These are phyloP conservation scores for Myotis yumanensis DNA, from an alignment of 2,113 vertebrate species.

Conservation along the genomic window DNA sequence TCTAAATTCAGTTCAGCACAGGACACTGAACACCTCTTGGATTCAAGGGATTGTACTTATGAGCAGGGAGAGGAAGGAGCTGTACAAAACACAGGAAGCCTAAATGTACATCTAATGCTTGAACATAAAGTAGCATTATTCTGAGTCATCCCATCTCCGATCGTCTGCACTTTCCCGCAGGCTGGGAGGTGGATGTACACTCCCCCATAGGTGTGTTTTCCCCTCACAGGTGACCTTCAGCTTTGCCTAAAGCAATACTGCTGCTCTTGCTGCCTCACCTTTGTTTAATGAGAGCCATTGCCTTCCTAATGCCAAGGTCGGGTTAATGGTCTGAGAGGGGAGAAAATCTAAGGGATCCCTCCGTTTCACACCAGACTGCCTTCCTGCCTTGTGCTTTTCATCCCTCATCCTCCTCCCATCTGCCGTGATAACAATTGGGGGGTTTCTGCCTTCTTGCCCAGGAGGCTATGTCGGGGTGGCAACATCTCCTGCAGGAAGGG, in stretches of 20 bases:
- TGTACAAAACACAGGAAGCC: neutral
- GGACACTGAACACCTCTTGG: neutral
- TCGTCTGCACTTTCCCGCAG: slow-evolving; percentile 47
- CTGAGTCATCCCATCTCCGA: slow-evolving; percentile 63
- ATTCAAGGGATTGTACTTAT: neutral
- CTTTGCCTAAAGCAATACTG: slow-evolving; percentile 63
- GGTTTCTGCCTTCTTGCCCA: slow-evolving; percentile 63
- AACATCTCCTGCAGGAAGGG: slow-evolving; percentile 57
- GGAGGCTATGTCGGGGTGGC: slow-evolving; percentile 40
- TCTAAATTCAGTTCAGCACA: neutral
- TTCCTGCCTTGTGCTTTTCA: slow-evolving; percentile 78
- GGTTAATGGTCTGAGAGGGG: slow-evolving; percentile 72
- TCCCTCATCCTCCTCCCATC: slow-evolving; percentile 71
- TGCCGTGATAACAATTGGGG: slow-evolving; percentile 73
- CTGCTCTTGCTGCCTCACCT: slow-evolving; percentile 64
- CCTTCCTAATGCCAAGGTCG: slow-evolving; percentile 54
- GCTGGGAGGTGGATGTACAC: slow-evolving; percentile 41
- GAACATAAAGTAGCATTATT: slow-evolving; percentile 58
- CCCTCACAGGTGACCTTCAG: slow-evolving; percentile 61
- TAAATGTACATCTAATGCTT: slow-evolving; percentile 28
- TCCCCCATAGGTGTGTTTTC: slow-evolving; percentile 65
- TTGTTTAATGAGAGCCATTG: slow-evolving; percentile 74
- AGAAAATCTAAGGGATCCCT: slow-evolving; percentile 64
- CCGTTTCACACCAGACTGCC: slow-evolving; percentile 69
- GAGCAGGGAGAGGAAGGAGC: neutral